These are phyloP conservation scores for Phrynosoma blainvillii DNA, from an alignment of 2,113 vertebrate species.

Conservation along the genomic window DNA sequence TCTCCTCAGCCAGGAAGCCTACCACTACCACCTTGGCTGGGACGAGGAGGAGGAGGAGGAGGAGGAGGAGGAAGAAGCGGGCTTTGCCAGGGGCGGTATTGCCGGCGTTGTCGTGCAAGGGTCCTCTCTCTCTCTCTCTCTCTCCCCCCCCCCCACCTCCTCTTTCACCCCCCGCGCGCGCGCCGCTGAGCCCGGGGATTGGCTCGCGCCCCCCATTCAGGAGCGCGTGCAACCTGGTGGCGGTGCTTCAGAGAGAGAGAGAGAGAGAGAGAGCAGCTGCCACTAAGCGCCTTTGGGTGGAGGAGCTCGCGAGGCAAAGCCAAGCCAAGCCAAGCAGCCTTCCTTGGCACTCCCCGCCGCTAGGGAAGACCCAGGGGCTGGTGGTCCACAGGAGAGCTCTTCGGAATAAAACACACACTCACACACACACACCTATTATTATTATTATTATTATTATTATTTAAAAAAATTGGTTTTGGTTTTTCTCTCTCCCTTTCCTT, in stretches of 20 bases:
- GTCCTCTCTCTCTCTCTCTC: no score
- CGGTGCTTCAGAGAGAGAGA: constrained; percentile 35
- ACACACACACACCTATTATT: no score
- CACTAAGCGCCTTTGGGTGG: constrained; percentile 70
- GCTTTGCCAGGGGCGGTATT: no score
- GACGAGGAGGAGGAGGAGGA: background rate
- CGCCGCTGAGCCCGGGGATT: constrained; percentile 54
- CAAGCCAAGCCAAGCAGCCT: background rate
- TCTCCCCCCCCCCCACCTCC: no score
- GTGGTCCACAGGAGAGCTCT: background rate
- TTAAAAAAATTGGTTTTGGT: no score
- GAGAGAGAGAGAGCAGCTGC: constrained; percentile 63
- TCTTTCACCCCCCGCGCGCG: constrained; percentile 35
- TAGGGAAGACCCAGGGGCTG: no score
- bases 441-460: no score
- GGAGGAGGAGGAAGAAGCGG: background rate
- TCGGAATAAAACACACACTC: no score
- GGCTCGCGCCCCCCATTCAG: constrained; percentile 52
- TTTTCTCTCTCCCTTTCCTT: background rate
- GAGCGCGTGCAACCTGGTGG: constrained; percentile 47
- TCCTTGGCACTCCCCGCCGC: background rate
- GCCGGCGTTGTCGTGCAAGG: no score
- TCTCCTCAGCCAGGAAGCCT: background rate
- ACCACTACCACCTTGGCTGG: no score
- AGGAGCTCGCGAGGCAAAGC: constrained; percentile 48